phyloP scores from a whole-genome alignment of 2,113 vertebrate species.

The Athene noctua region DNA sequence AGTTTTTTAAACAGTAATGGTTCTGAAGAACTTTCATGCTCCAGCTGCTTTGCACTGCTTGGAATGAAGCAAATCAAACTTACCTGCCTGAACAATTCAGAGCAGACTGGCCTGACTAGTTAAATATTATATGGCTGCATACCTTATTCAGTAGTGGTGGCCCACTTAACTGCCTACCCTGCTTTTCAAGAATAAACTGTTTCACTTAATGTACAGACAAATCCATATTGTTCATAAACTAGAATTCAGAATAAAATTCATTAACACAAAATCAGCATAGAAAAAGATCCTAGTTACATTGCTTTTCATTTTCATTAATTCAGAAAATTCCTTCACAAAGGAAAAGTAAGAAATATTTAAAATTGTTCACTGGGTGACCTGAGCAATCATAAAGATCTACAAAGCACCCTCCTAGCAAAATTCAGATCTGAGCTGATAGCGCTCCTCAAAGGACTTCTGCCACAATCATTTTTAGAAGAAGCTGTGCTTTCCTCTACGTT shows the following conservation, averaged over 20 bases:
- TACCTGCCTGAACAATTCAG: background rate
- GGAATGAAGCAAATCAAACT: background rate
- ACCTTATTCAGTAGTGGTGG: background rate
- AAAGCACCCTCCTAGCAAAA: background rate
- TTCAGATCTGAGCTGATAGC: background rate
- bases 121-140: background rate
- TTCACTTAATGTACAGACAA: background rate
- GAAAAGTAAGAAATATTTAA: background rate
- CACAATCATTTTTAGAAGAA: background rate
- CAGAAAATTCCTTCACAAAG: background rate
- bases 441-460: background rate
- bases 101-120: background rate
- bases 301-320: background rate
- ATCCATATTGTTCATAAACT: background rate
- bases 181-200: background rate
- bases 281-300: background rate
- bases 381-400: background rate
- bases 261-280: background rate
- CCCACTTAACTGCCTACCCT: background rate
- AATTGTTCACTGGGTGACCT: background rate
- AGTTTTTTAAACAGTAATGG: background rate
- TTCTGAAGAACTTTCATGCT: background rate
- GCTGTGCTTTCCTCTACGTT: background rate
- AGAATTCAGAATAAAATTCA: background rate
- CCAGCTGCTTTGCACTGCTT: background rate